Evolutionary conservation across 2,797 vertebrate species (phyloP), one percentile per base, ranked within the genome.

Genomic region (Trachurus trachurus): DNA sequence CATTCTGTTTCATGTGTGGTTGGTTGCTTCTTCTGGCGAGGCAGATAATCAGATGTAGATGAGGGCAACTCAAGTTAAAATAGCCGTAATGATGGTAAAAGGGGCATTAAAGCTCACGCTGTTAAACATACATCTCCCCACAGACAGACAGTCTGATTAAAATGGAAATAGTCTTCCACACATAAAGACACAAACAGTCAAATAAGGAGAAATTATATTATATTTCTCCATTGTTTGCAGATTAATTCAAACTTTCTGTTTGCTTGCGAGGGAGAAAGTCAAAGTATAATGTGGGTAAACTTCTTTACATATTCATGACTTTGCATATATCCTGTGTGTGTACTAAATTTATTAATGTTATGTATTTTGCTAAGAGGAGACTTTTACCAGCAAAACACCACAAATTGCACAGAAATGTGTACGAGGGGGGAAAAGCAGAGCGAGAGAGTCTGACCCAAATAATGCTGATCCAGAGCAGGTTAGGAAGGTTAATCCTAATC

Each of bases 401-500:
- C 9, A 61, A 44, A 68, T 11, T 45, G 34, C 31, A 26, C 0
- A 5, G 15, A 58, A 50, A 71, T 11, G 44, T 12, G 21, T 37
- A 37, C 34, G 31, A 67, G 12, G 21, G n/a, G 11, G 2, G 4
- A 11, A 8, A 37, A 2, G 1, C 3, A 16, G 6, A 1, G 29
- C n/a, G 2, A 39, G 19, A 21, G 52, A 0, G 7, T 5, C 6
- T 54, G 81, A 85, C 76, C 72, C 26, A 81, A 50, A 86, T 80
- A 59, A 62, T 34, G 39, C 54, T 45, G 58, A 76, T 66, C 65
- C 37, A 45, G 29, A 5, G 64, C 53, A 68, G 65, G 56, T 74
- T 76, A 34, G 54, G 53, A 52, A 71, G 80, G 76, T 72, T 85
- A 82, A 87, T 88, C 84, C 76, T 91, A 82, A 88, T 89, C 82